Percentiles rank a stretch among this genome's conserved stretches.
Evolutionary conservation across 2,113 vertebrate species (phyloP).

Genomic region (mouse (Mus musculus)): DNA sequence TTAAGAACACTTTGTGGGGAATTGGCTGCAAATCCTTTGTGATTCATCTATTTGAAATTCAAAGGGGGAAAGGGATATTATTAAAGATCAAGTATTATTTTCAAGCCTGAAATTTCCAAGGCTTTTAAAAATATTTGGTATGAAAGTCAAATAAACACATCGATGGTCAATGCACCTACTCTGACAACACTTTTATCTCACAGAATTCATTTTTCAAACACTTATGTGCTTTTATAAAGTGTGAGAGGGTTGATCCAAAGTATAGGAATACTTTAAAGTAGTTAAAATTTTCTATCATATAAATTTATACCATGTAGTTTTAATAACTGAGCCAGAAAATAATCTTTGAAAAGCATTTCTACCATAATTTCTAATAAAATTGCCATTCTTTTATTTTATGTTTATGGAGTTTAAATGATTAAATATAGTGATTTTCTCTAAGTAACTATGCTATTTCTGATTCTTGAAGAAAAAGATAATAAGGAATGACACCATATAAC

Average conservation of each 20-base stretch:
- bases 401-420: neutral
- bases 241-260: neutral
- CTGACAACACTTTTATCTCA: neutral
- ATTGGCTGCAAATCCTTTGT: neutral
- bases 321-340: constrained; percentile 52
- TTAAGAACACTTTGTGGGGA: neutral
- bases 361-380: neutral
- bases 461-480: neutral
- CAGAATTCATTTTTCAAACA: constrained; percentile 36
- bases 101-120: neutral
- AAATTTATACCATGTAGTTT: neutral
- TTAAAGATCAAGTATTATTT: neutral
- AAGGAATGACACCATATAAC: constrained; percentile 37
- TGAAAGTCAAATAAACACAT: neutral
- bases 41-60: neutral
- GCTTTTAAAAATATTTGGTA: neutral
- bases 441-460: neutral
- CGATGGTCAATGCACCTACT: neutral
- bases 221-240: neutral
- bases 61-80: neutral
- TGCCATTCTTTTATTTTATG: neutral
- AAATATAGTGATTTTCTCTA: neutral
- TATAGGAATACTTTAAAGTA: neutral
- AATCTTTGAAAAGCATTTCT: neutral
- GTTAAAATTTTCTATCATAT: neutral